Conservation (phyloP, 2,797 vertebrate species). For the Euphonia xanthogaster region DNA sequence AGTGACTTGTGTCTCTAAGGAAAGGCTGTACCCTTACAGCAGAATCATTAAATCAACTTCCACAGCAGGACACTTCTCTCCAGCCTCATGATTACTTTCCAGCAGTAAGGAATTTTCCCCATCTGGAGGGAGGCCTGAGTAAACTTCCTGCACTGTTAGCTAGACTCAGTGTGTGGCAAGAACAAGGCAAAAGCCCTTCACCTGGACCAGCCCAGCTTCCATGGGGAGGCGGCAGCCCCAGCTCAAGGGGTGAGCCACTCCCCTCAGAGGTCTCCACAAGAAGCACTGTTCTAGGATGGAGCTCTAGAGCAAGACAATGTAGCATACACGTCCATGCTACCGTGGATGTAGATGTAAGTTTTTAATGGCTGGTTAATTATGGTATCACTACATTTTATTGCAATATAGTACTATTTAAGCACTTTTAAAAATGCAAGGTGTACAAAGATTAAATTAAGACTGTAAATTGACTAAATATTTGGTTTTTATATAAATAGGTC, state of each 20-base stretch:
- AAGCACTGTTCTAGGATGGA: neutral
- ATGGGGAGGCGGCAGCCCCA: neutral
- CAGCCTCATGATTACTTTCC: neutral
- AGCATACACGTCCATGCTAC: conserved; percentile 62
- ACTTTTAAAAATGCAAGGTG: conserved; percentile 87
- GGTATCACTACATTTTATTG: conserved; percentile 86
- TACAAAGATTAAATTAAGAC: conserved; percentile 88
- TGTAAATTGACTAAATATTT: conserved; percentile 89
- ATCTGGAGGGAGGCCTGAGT: neutral
- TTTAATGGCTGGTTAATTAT: conserved; percentile 87
- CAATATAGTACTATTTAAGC: conserved; percentile 86
- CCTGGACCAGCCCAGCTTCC: neutral
- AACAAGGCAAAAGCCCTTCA: fast-evolving
- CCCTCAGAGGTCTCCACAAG: fast-evolving
- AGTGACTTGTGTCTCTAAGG: neutral
- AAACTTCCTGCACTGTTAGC: neutral
- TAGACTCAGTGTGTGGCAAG: neutral
- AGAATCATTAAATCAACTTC: neutral
- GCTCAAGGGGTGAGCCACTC: too few species aligned
- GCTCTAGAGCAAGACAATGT: neutral
- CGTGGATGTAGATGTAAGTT: conserved; percentile 73
- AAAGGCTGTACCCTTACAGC: neutral
- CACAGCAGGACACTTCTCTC: neutral
- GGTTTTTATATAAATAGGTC: conserved; percentile 91
- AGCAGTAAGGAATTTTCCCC: neutral